A percentile compares a stretch with the other conserved stretches of the same genome.
Evolutionary conservation across 2,797 vertebrate genomes (phyloP).

Genomic region (Nannoperca australis): DNA sequence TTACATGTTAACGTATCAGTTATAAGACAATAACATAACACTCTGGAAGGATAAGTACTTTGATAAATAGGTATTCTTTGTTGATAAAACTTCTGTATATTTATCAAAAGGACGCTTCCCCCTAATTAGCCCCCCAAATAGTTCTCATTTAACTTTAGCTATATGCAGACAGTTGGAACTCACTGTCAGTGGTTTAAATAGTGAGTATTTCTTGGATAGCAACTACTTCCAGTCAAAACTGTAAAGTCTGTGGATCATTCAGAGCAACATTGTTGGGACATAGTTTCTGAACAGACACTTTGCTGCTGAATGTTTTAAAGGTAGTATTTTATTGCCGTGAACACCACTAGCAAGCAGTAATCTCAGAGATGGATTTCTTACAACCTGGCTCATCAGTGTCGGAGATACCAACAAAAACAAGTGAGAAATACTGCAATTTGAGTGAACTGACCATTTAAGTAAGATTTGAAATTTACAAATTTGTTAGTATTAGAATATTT

Average conservation of each 20-base stretch:
- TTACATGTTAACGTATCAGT: not conserved
- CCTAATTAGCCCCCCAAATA: no score
- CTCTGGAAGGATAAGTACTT: not conserved
- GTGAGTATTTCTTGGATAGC: not conserved
- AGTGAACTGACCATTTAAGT: no score
- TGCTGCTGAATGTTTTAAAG: conserved; percentile 30
- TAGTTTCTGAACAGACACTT: conserved; percentile 12
- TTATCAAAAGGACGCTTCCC: not conserved
- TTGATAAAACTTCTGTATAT: not conserved
- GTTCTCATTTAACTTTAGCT: not conserved
- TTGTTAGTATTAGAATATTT: conserved; percentile 6
- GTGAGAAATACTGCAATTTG: no score
- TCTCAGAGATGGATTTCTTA: conserved; percentile 9
- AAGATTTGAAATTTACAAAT: not conserved
- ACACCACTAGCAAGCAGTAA: not conserved
- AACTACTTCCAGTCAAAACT: conserved; percentile 12
- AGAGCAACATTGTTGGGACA: not conserved
- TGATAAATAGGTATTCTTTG: not conserved
- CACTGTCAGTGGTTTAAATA: not conserved
- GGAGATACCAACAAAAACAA: no score
- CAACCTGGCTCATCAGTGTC: not conserved
- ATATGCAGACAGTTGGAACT: not conserved
- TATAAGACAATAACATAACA: not conserved
- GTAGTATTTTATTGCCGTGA: conserved; percentile 27
- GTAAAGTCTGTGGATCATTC: not conserved